Conservation (phyloP, 2,797 vertebrate species). For the Coranthus polyacanthus region DNA sequence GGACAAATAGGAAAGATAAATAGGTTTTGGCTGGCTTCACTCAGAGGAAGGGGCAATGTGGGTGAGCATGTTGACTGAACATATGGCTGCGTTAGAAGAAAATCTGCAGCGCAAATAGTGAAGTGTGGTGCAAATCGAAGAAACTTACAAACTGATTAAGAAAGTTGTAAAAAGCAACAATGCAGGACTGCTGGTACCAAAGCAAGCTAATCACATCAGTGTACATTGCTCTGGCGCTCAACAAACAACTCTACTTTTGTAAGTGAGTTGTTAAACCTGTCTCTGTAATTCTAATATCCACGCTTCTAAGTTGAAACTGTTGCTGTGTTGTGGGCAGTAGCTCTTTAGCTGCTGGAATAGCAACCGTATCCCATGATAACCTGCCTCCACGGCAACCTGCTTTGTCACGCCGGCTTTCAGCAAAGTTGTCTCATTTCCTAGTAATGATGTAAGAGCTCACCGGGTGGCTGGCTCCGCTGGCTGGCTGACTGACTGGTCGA, state of each 20-base stretch:
- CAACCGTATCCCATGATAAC: constrained; percentile 54
- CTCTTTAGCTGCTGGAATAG: constrained; percentile 15
- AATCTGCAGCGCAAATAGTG: background rate
- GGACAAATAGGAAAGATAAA: too few relatives aligned
- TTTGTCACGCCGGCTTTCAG: constrained; percentile 44
- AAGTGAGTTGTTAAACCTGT: too few relatives aligned
- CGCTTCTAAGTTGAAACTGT: background rate
- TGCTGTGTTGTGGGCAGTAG: background rate
- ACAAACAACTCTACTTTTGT: too few relatives aligned
- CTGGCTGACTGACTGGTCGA: background rate
- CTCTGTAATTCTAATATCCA: background rate
- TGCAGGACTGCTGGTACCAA: background rate
- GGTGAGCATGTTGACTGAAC: background rate
- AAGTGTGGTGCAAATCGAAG: background rate
- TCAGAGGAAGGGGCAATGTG: background rate
- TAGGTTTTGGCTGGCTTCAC: too few relatives aligned
- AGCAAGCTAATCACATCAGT: too few relatives aligned
- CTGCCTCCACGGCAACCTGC: constrained; percentile 50
- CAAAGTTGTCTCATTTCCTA: constrained; percentile 57
- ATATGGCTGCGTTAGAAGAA: background rate
- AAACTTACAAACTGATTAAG: background rate
- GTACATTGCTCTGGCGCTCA: too few relatives aligned
- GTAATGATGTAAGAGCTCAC: constrained; percentile 36
- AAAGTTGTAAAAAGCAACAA: background rate
- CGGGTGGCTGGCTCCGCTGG: constrained; percentile 7